These are phyloP conservation scores for Rhagonycha lutea DNA, from an alignment of 2,888 invertebrate genomes.

Conservation along the genomic window DNA sequence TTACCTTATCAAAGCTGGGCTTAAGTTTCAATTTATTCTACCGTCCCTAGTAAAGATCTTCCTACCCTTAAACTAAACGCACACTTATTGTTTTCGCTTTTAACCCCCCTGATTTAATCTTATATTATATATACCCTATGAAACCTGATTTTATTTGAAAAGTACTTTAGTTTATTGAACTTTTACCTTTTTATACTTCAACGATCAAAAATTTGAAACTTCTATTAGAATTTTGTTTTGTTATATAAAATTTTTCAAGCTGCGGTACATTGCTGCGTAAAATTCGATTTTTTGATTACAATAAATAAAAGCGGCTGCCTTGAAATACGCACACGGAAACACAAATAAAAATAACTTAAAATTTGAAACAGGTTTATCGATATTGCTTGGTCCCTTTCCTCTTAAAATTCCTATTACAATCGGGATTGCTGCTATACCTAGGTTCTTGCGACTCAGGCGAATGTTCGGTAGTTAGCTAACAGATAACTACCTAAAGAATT, in stretches of 20 bases:
- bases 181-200: slow-evolving; percentile 17
- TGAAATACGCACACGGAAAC: no score
- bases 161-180: slow-evolving; percentile 30
- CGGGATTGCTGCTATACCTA: no score
- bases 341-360: no score
- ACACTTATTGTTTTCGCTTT: slow-evolving; percentile 33
- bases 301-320: no score
- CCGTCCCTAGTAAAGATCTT: slow-evolving; percentile 27
- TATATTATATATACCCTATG: slow-evolving; percentile 31
- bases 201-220: slow-evolving; percentile 17
- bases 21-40: slow-evolving; percentile 48
- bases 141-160: slow-evolving; percentile 34
- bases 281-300: no score
- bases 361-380: no score
- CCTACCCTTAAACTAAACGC: slow-evolving; percentile 32
- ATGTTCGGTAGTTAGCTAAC: no score
- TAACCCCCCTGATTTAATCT: slow-evolving; percentile 33
- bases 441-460: no score
- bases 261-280: background rate
- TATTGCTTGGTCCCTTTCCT: no score
- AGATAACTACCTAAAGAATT: no score
- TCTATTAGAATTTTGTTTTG: background rate
- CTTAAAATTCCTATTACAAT: no score
- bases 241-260: background rate
- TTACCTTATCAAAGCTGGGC: slow-evolving; percentile 41